Evolutionary conservation across 1,140 invertebrate genomes (phyloP), one percentile per base, ranked within the genome.

Genomic region (Atta colombica): DNA sequence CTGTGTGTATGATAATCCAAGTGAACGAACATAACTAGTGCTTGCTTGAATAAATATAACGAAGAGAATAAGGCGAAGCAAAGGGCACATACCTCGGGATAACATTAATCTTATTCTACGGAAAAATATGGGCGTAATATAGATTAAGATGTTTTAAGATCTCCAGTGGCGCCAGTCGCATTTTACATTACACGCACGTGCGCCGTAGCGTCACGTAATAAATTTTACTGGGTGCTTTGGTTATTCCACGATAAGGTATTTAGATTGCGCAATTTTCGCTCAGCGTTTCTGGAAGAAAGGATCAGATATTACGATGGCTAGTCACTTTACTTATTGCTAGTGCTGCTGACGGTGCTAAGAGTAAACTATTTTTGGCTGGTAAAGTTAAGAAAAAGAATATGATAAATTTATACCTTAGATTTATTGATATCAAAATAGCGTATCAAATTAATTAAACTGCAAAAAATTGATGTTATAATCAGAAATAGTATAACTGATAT

Each of bases 121-220:
- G 80, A 84, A 84, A 84, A 84, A 84, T 84, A 84, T 84, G 69
- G 28, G 25, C 69, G 58, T 58, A 31, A 49, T 63, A 60, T 61
- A 84, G 80, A 84, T 84, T 84, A 84, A 84, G 69, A 69, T 49
- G 69, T 84, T 75, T 84, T 84, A 84, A 84, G 55, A 84, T 84
- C 80, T 31, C 55, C 80, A 45, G 39, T 51, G 58, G 55, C 55
- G 69, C 69, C 69, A 69, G 69, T 75, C 55, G 39, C 35, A 61
- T 84, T 84, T 81, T 84, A 74, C 69, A 75, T 84, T 75, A 84
- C 80, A 74, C 55, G 68, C 68, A 74, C 58, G 71, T 61, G 69
- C 69, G 58, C 69, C 49, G 39, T 74, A 74, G 28, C 31, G 80
- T 60, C 69, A 45, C 28, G 60, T 75, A 84, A 84, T 84, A 84